phyloP scores from a whole-genome alignment of 2,797 vertebrate species.

The Caiman crocodilus region DNA sequence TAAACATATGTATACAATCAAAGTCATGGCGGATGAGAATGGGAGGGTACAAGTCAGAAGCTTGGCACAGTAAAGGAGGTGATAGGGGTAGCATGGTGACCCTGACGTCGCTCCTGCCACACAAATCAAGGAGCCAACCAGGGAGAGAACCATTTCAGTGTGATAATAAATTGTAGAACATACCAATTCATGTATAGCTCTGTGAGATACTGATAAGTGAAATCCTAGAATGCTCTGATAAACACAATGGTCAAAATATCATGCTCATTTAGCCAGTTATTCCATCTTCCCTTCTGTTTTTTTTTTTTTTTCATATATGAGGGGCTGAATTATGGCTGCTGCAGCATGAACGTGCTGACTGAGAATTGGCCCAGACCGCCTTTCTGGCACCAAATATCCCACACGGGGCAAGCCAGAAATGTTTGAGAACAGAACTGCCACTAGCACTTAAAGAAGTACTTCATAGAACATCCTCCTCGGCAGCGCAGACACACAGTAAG shows the following conservation, averaged over 20 bases:
- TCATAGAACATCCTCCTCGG: not conserved
- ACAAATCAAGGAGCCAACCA: not conserved
- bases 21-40: too few relatives aligned
- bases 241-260: not conserved
- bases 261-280: not conserved
- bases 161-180: not conserved
- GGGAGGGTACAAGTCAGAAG: too few relatives aligned
- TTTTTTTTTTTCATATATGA: not conserved
- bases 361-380: not conserved
- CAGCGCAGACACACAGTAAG: not conserved
- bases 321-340: not conserved
- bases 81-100: too few relatives aligned
- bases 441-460: not conserved
- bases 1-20: too few relatives aligned
- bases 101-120: too few relatives aligned
- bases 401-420: not conserved
- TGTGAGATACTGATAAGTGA: not conserved
- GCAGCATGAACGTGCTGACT: not conserved
- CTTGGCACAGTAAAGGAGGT: too few relatives aligned
- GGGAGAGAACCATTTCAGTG: rapidly evolving
- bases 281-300: not conserved
- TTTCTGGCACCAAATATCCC: not conserved
- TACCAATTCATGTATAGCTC: not conserved
- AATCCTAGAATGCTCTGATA: not conserved
- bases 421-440: not conserved